These are phyloP conservation scores for Mamestra brassicae DNA, from an alignment of 2,888 invertebrate species.

Conservation along the genomic window DNA sequence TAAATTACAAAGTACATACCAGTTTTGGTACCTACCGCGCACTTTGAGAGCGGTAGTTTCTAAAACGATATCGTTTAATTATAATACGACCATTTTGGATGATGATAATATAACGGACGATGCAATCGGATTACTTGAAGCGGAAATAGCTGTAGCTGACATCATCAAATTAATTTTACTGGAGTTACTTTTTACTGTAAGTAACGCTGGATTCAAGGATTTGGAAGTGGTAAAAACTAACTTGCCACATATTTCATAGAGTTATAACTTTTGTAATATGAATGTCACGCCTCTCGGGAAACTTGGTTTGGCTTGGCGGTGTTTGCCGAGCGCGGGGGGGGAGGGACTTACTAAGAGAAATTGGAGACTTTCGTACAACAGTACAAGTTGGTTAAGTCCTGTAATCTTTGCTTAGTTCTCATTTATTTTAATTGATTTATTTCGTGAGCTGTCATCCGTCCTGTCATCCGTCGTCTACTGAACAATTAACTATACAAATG, in stretches of 20 bases:
- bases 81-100: constrained; percentile 40
- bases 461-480: constrained; percentile 43
- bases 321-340: constrained; percentile 39
- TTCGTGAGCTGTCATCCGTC: constrained; percentile 43
- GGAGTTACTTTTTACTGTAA: constrained; percentile 55
- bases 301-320: constrained; percentile 54
- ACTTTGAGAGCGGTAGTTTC: constrained; percentile 54
- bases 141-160: constrained; percentile 39
- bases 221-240: constrained; percentile 71
- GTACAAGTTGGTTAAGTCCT: constrained; percentile 62
- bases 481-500: constrained; percentile 33
- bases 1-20: constrained; percentile 55
- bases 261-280: constrained; percentile 75
- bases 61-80: constrained; percentile 54
- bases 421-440: constrained; percentile 61
- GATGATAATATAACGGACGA: constrained; percentile 36
- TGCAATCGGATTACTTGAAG: constrained; percentile 44
- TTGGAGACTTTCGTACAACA: constrained; percentile 59
- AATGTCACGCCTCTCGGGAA: constrained; percentile 69
- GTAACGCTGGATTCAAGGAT: constrained; percentile 54
- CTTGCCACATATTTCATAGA: constrained; percentile 74
- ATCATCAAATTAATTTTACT: constrained; percentile 52
- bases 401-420: constrained; percentile 58
- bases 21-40: constrained; percentile 53
- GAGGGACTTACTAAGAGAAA: constrained; percentile 56